Base-by-base conservation (phyloP, 2,888 invertebrate species). In the Miltochrista miniata region DNA sequence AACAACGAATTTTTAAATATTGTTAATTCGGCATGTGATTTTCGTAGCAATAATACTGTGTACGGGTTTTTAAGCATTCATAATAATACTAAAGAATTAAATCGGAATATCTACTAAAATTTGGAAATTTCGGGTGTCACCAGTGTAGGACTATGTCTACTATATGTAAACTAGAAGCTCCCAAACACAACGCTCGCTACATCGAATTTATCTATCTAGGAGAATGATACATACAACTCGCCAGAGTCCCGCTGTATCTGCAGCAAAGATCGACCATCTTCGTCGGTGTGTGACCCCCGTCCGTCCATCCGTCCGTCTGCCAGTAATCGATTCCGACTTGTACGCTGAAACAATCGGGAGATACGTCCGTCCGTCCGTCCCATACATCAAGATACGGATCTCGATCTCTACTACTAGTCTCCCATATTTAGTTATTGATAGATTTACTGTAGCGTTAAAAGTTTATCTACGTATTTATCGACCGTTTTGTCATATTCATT, bases 291-390 rank as follows among this genome's bases (percentile, higher is more conserved):
- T 43, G 38, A 50, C 65, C 68, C 37, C 61, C 68, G 54, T 61
- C 5, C 3, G 18, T 57, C 58, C 53, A 53, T 64, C 55, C 53
- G 52, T 51, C 51, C 50, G 53, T 61, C 54, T 48, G 54, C 52
- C 34, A 18, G 59, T 68, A 67, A 68, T 68, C 64, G 64, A 68
- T 68, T 67, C 70, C 54, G 68, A 67, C 68, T 64, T 53, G 67
- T 58, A 58, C 61, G 58, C 55, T 68, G 54, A 68, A 70, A 70
- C 70, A 69, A 64, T 69, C 57, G 64, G 48, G 48, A 58, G 59
- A 68, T 64, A 64, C 51, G 70, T 67, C 70, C 57, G 60, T 3
- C 11, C 52, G 36, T 43, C 38, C 43, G 31, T 43, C 46, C 51
- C 56, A 64, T 66, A 56, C 66, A 64, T 66, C 66, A 64, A 64